Evolutionary conservation across 1,140 invertebrate species (phyloP), one percentile per base, ranked within the genome.

Genomic region (Proctacanthus coquilletti): DNA sequence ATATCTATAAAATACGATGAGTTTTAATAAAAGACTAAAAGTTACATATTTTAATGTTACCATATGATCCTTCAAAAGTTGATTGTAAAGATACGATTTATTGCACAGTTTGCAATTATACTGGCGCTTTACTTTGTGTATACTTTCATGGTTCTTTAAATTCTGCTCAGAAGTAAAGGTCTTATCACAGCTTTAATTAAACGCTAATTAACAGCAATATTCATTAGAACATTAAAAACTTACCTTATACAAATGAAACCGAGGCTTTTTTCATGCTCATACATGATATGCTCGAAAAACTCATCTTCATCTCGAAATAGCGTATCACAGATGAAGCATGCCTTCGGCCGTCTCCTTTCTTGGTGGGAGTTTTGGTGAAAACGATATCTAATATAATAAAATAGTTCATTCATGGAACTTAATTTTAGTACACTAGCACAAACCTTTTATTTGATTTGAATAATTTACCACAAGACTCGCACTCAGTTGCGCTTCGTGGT

Each of bases 281-380:
- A 57, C 5, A 52, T 38, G 18, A 57, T 39, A 35, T 57, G 55
- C 31, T 53, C 48, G 20, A 57, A 57, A 2, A 57, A 46, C 1
- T 57, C 46, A 36, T 53, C 46, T 0, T 52, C 49, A 21, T 57
- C 50, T n/a, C 14, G 42, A 29, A 46, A 45, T 8, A 45, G 35
- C 36, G 38, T 45, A 18, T 48, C 41, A 31, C 55, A 57, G 9
- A 57, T 43, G 13, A 57, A 48, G 18, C 55, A 57, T 3, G 34
- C 44, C 17, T 51, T 49, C 2, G 55, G 51, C 4, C 55, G 37
- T 15, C 52, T 54, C 0, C 47, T 45, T 19, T 52, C 48, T 34
- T 57, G 31, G 43, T 57, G 55, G 25, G 57, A 57, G 40, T 57
- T 54, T 39, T 52, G 49, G 27, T 57, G 55, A 25, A 57, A 57